Percentiles rank a stretch among this genome's conserved stretches.
Conservation (phyloP, 2,888 invertebrate genomes). For the Lysandra bellargus region DNA sequence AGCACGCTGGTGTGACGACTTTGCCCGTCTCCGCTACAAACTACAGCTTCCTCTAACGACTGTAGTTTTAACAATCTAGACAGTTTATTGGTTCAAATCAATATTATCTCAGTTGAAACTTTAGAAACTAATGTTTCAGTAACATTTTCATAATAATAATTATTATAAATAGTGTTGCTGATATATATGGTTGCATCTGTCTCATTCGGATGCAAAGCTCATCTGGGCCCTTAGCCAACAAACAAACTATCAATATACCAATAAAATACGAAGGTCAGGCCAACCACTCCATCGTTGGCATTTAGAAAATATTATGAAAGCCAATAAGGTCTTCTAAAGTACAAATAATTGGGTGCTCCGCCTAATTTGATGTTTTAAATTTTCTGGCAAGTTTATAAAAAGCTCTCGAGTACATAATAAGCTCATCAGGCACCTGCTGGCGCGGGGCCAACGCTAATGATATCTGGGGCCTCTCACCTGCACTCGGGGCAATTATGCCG, state of each 20-base stretch:
- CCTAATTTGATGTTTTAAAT: background rate
- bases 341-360: no score
- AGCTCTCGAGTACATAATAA: background rate
- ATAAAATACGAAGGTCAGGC: no score
- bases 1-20: background rate
- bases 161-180: no score
- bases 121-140: no score
- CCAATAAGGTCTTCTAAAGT: background rate
- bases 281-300: no score
- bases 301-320: background rate
- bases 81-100: background rate
- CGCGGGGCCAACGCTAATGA: slow-evolving; percentile 11
- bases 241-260: no score
- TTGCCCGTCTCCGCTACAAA: background rate
- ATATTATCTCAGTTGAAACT: background rate
- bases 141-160: no score
- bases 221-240: no score
- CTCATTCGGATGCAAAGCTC: no score
- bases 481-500: background rate
- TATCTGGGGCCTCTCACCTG: slow-evolving; percentile 8
- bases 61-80: slow-evolving; percentile 1
- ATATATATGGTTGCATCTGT: no score
- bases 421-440: slow-evolving; percentile 1
- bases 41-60: background rate
- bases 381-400: background rate